Conservation (phyloP, 2,888 invertebrate species). For the Germaria angustata region DNA sequence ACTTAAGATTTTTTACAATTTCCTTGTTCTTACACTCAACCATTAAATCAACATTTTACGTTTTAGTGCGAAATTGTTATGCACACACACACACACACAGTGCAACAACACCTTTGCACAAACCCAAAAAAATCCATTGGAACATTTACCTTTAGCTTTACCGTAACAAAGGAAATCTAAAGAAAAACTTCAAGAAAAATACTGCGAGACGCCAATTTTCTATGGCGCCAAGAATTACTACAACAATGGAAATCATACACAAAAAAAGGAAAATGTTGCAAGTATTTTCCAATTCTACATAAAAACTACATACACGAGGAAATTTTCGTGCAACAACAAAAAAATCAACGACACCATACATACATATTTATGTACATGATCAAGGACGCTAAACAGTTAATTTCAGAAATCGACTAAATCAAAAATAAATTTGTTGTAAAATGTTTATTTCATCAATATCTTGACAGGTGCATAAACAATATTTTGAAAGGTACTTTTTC, state of each 20-base stretch:
- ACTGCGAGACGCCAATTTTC: slow-evolving; percentile 64
- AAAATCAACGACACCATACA: background rate
- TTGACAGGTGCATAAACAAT: too few relatives aligned
- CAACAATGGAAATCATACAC: slow-evolving; percentile 21
- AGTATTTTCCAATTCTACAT: slow-evolving; percentile 38
- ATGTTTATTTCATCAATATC: too few relatives aligned
- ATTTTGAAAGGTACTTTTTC: too few relatives aligned
- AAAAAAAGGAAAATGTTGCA: background rate
- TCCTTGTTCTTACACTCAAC: slow-evolving; percentile 41
- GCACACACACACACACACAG: background rate
- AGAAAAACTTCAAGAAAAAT: slow-evolving; percentile 16
- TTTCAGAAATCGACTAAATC: too few relatives aligned
- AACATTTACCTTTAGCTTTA: slow-evolving; percentile 57
- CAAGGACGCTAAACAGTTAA: too few relatives aligned
- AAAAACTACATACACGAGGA: slow-evolving; percentile 41
- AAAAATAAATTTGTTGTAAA: too few relatives aligned
- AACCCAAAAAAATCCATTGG: slow-evolving; percentile 2
- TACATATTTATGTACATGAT: too few relatives aligned
- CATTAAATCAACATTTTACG: slow-evolving; percentile 63
- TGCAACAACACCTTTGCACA: background rate
- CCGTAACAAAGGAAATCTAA: slow-evolving; percentile 29
- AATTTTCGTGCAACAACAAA: slow-evolving; percentile 10
- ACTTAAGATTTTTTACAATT: slow-evolving; percentile 45
- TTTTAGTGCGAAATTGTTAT: slow-evolving; percentile 38
- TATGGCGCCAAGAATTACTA: slow-evolving; percentile 59